These are phyloP conservation scores for Euthynnus affinis DNA, from an alignment of 2,797 vertebrate genomes.

Conservation along the genomic window DNA sequence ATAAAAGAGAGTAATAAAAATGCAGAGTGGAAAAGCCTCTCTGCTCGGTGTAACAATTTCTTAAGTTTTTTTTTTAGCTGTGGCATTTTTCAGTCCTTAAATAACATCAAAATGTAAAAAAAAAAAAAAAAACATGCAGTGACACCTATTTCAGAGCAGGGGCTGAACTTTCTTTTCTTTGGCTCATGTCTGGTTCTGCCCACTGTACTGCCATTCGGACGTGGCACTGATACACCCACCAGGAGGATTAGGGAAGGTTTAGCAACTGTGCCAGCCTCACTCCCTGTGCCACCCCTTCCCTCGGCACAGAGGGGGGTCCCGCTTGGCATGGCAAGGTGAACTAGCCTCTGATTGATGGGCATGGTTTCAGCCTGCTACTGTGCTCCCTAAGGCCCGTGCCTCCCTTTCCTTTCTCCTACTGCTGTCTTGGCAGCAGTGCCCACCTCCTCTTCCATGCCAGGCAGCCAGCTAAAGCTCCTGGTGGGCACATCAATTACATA, in stretches of 20 bases:
- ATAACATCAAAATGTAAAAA: not conserved
- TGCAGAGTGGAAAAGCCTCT: not conserved
- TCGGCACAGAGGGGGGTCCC: conserved; percentile 79
- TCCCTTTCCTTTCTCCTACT: conserved; percentile 81
- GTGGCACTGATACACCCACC: conserved; percentile 79
- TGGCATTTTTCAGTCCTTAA: conserved; percentile 16
- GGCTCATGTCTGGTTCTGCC: conserved; percentile 55
- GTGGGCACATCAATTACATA: conserved; percentile 88
- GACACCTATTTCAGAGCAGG: conserved; percentile 56
- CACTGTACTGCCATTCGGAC: conserved; percentile 67
- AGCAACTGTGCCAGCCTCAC: conserved; percentile 76
- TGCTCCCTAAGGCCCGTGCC: conserved; percentile 81
- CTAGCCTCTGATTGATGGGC: conserved; percentile 90
- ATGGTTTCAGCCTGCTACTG: conserved; percentile 82
- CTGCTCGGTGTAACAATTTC: not conserved
- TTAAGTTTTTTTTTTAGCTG: not conserved
- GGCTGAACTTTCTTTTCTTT: conserved; percentile 71
- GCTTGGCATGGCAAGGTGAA: conserved; percentile 86
- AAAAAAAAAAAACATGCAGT: conserved; percentile 19
- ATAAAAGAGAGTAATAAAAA: not conserved
- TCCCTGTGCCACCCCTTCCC: conserved; percentile 80
- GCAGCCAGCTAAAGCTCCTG: conserved; percentile 85
- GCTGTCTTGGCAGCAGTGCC: conserved; percentile 83
- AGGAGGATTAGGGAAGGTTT: conserved; percentile 83
- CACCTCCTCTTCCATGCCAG: conserved; percentile 80